phyloP scores from a whole-genome alignment of 2,797 vertebrate genomes.

The Champsocephalus esox region DNA sequence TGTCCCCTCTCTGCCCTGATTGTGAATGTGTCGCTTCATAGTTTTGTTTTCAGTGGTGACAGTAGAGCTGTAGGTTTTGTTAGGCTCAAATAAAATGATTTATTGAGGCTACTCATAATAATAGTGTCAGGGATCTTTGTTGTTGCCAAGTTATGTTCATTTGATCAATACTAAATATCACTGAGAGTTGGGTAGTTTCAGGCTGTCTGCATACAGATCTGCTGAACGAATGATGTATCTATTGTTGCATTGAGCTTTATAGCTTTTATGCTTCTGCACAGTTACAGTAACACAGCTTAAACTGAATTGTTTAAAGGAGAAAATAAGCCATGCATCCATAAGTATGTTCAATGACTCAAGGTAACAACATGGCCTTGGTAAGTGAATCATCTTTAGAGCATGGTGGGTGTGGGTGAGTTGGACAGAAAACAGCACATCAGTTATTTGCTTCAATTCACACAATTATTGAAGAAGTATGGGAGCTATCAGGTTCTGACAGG shows the following conservation, averaged over 20 bases:
- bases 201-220: not conserved
- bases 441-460: conserved; percentile 46
- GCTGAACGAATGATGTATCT: conserved; percentile 37
- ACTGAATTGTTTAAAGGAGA: conserved; percentile 6
- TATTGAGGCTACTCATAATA: not conserved
- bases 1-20: not conserved
- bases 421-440: conserved; percentile 29
- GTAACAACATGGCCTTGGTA: conserved; percentile 48
- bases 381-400: conserved; percentile 38
- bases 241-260: conserved; percentile 17
- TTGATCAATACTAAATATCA: conserved; percentile 10
- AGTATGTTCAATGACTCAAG: conserved; percentile 14
- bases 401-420: conserved; percentile 39
- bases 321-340: not conserved
- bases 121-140: not conserved
- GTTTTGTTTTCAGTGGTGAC: conserved; percentile 4
- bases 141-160: conserved; percentile 7
- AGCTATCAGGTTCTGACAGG: conserved; percentile 57
- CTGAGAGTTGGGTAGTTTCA: too few species aligned
- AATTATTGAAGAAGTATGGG: conserved; percentile 54
- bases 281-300: not conserved
- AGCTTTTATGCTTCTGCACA: not conserved
- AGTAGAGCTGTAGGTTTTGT: not conserved
- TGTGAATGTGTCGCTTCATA: not conserved
- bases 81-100: conserved; percentile 19